Conservation (phyloP, 2,113 vertebrate species). For the Nycticebus coucang region DNA sequence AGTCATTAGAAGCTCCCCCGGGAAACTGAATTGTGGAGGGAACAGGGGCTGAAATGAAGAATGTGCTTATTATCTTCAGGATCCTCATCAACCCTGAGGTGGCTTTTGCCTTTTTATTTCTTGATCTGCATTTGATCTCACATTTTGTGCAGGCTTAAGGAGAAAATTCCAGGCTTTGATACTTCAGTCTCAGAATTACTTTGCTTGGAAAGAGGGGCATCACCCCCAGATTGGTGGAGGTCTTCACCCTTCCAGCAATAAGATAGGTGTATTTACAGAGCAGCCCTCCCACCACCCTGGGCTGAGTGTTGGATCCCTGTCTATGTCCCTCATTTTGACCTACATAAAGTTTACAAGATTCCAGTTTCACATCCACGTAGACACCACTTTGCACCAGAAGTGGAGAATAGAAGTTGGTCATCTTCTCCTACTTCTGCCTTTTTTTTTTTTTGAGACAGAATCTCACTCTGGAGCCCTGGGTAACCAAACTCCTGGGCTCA, state of each 20-base stretch:
- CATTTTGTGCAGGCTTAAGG: not conserved
- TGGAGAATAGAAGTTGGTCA: not conserved
- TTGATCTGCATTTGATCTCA: not conserved
- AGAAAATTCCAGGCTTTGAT: conserved; percentile 18
- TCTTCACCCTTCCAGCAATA: not conserved
- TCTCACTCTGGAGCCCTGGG: no score
- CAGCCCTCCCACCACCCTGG: not conserved
- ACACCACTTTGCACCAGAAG: not conserved
- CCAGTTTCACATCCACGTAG: not conserved
- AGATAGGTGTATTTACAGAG: not conserved
- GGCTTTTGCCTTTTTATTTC: conserved; percentile 21
- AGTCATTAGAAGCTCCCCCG: not conserved
- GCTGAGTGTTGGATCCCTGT: not conserved
- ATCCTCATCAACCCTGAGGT: not conserved
- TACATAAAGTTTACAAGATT: not conserved
- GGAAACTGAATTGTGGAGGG: not conserved
- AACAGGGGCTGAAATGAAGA: not conserved
- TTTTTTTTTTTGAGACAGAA: no score
- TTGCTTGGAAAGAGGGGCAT: not conserved
- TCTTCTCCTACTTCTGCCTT: not conserved
- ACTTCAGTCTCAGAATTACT: not conserved
- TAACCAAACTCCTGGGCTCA: no score
- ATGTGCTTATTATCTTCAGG: not conserved
- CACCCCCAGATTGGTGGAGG: not conserved
- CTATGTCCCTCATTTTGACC: not conserved